Percentiles rank a stretch among this genome's conserved stretches.
These are phyloP conservation scores for Polyergus mexicanus DNA, from an alignment of 1,140 invertebrate species.

Conservation along the genomic window DNA sequence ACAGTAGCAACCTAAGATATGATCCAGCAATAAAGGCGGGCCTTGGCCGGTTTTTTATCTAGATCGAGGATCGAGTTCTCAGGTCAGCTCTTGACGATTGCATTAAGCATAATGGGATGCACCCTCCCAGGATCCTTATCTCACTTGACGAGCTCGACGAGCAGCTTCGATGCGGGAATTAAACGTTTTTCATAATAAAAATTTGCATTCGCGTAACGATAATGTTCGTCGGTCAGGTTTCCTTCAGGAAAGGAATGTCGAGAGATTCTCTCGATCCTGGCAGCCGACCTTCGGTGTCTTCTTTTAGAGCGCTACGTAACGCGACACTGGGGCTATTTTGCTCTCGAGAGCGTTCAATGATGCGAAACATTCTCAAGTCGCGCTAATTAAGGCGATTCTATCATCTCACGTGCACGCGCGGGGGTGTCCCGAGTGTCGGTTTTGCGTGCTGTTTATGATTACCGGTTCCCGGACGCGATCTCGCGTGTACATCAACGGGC, in stretches of 20 bases:
- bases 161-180: constrained; percentile 4
- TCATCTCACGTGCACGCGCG: constrained; percentile 32
- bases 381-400: constrained; percentile 64
- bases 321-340: constrained; percentile 38
- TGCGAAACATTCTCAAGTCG: not conserved
- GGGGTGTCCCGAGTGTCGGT: constrained; percentile 33
- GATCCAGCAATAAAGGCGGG: constrained; percentile 33
- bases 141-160: not conserved
- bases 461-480: not conserved
- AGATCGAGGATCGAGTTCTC: constrained; percentile 62
- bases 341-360: constrained; percentile 23
- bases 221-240: constrained; percentile 39
- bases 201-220: constrained; percentile 44
- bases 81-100: constrained; percentile 24
- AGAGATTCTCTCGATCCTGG: constrained; percentile 9
- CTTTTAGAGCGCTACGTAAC: constrained; percentile 40
- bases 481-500: not conserved
- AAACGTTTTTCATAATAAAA: constrained; percentile 41
- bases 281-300: constrained; percentile 28
- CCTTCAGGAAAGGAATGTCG: constrained; percentile 47
- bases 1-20: constrained; percentile 9
- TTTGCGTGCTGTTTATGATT: not conserved
- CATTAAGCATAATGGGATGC: constrained; percentile 38
- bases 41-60: constrained; percentile 62
- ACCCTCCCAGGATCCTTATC: constrained; percentile 33